phyloP scores from a whole-genome alignment of 2,888 invertebrate genomes.

The Tiliacea aurago region DNA sequence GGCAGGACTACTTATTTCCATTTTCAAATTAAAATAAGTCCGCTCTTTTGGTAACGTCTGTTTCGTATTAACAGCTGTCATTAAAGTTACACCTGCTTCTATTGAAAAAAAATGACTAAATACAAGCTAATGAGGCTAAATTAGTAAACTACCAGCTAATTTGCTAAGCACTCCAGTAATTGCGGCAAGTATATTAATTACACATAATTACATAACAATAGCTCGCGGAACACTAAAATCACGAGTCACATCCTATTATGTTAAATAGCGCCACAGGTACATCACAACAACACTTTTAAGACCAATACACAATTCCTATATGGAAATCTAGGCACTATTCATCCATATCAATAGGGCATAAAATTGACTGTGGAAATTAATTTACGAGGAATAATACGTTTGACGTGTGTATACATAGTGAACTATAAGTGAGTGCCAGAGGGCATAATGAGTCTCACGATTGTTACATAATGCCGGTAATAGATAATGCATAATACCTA shows the following conservation, averaged over 20 bases:
- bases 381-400: conserved; percentile 55
- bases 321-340: conserved; percentile 42
- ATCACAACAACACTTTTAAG: conserved; percentile 45
- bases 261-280: conserved; percentile 54
- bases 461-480: conserved; percentile 84
- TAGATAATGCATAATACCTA: conserved; percentile 84
- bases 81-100: conserved; percentile 21
- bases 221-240: conserved; percentile 53
- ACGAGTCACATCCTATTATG: conserved; percentile 56
- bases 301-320: conserved; percentile 27
- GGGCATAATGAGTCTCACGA: conserved; percentile 81
- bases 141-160: conserved; percentile 42
- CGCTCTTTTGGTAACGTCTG: neutral
- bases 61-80: conserved; percentile 6
- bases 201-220: conserved; percentile 58
- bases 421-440: conserved; percentile 77
- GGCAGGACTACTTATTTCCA: neutral
- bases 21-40: conserved; percentile 11
- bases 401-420: conserved; percentile 61
- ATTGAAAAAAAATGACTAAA: conserved; percentile 24
- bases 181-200: conserved; percentile 56
- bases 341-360: conserved; percentile 45
- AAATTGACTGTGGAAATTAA: conserved; percentile 40
- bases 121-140: conserved; percentile 33
- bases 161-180: conserved; percentile 53